Evolutionary conservation across 2,113 vertebrate species (phyloP), one percentile per base, ranked within the genome.

Genomic region (Illadopsis cleaveri): DNA sequence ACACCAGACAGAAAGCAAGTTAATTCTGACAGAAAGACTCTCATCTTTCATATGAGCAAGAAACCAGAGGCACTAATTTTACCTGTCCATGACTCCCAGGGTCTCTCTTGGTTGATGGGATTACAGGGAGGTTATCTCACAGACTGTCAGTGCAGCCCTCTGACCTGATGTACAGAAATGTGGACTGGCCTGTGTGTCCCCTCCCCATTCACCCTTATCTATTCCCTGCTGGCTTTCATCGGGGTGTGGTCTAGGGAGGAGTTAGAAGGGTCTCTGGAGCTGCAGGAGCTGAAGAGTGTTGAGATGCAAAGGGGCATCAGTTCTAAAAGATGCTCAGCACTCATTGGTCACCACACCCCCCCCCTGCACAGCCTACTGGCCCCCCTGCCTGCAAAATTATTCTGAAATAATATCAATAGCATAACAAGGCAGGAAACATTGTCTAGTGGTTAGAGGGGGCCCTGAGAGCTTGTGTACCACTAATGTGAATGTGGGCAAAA

Each of bases 61-160:
- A 70, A 85, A 24, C 14, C 10, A 38, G 37, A 88, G 56, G 28
- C 30, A 56, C 22, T 47, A 10, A 2, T 90, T 88, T 97, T 97
- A 97, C 97, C 97, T 97, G 96, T 97, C 97, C 97, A 97, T 97
- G 92, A 38, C 47, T 86, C 62, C 54, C 56, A 87, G 75, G n/a
- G 23, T 91, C 28, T 90, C 76, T 62, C 66, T 93, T 76, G 75
- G 61, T 38, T 71, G 94, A 33, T 19, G 50, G 51, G 56, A 27
- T 35, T 62, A 75, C 62, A 45, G 66, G 45, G 33, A 91, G 23
- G 47, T 58, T 82, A 33, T 86, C 69, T 84, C 0, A 2, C 51
- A 75, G 53, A 56, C 61, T 1, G 86, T 66, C 73, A 73, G 30
- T 47, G 72, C 56, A 79, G 72, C 57, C 42, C 68, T 94, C 78